Conservation (phyloP, 2,113 vertebrate genomes). For the Aphyosemion australe region DNA sequence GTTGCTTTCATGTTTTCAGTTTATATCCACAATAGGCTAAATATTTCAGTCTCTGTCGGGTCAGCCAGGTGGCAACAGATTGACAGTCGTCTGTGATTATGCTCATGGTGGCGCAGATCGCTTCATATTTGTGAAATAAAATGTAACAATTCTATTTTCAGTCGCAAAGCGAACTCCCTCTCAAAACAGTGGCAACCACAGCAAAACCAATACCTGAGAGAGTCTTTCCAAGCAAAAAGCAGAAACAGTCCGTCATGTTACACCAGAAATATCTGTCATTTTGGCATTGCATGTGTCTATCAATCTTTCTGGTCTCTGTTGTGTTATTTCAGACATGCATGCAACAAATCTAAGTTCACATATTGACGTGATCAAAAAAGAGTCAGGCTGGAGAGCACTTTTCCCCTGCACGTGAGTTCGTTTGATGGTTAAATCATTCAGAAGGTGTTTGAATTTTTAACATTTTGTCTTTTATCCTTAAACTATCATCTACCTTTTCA, state of each 20-base stretch:
- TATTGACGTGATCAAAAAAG: constrained; percentile 76
- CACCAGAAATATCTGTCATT: constrained; percentile 68
- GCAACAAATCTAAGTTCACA: constrained; percentile 54
- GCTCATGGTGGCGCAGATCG: constrained; percentile 35
- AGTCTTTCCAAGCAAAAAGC: constrained; percentile 47
- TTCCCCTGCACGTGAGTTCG: constrained; percentile 65
- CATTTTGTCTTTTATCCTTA: constrained; percentile 71
- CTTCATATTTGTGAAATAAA: constrained; percentile 59
- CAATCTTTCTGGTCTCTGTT: constrained; percentile 56
- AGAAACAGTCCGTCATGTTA: constrained; percentile 60
- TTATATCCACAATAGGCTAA: constrained; percentile 61
- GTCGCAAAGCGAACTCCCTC: constrained; percentile 44
- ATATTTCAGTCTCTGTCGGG: constrained; percentile 66
- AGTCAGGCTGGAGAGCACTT: constrained; percentile 52
- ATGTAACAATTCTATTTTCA: constrained; percentile 67
- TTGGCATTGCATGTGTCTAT: constrained; percentile 52
- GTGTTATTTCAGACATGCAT: constrained; percentile 58
- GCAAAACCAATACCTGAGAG: constrained; percentile 55
- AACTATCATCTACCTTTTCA: constrained; percentile 65
- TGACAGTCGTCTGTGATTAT: constrained; percentile 67
- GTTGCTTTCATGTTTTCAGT: constrained; percentile 59
- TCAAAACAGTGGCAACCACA: constrained; percentile 43
- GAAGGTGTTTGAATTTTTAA: constrained; percentile 66
- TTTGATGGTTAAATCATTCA: constrained; percentile 72
- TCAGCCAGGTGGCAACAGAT: constrained; percentile 55